Evolutionary conservation across 2,797 vertebrate species (phyloP).

Genomic region (Hapalemur alaotrensis): DNA sequence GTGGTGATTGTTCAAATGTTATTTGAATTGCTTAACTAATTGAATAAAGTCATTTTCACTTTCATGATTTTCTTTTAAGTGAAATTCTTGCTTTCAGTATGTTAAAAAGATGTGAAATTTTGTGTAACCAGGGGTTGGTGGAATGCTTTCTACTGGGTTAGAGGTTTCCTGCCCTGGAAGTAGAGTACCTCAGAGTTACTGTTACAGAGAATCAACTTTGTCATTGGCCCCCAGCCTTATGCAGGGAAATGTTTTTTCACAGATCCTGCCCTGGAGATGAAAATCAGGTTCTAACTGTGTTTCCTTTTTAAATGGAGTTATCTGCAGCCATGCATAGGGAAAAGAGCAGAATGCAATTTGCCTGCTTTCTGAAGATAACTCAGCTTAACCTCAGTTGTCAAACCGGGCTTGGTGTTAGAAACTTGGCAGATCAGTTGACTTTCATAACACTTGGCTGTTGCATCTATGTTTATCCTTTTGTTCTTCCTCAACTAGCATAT

Average conservation of each 20-base stretch:
- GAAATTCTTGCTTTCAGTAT: not conserved
- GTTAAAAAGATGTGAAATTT: not conserved
- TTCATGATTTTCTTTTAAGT: not conserved
- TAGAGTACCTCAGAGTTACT: fast-evolving
- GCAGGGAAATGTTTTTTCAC: not conserved
- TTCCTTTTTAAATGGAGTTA: constrained; percentile 27
- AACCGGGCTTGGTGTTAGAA: constrained; percentile 8
- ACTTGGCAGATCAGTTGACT: constrained; percentile 58
- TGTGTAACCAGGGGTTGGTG: not conserved
- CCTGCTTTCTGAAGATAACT: constrained; percentile 69
- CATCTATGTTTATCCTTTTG: constrained; percentile 45
- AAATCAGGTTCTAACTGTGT: not conserved
- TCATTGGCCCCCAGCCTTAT: fast-evolving
- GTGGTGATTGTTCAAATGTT: not conserved
- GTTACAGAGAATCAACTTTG: not conserved
- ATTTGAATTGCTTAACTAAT: not conserved
- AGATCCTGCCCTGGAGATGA: not conserved
- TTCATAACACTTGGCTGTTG: constrained; percentile 9
- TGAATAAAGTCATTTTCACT: not conserved
- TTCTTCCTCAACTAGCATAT: constrained; percentile 41
- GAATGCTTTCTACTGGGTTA: not conserved
- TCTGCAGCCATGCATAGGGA: not conserved
- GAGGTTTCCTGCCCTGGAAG: not conserved
- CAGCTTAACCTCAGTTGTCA: not conserved
- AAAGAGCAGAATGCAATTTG: not conserved